Base-by-base conservation (phyloP, 2,113 vertebrate genomes). In the Acanthochromis polyacanthus region DNA sequence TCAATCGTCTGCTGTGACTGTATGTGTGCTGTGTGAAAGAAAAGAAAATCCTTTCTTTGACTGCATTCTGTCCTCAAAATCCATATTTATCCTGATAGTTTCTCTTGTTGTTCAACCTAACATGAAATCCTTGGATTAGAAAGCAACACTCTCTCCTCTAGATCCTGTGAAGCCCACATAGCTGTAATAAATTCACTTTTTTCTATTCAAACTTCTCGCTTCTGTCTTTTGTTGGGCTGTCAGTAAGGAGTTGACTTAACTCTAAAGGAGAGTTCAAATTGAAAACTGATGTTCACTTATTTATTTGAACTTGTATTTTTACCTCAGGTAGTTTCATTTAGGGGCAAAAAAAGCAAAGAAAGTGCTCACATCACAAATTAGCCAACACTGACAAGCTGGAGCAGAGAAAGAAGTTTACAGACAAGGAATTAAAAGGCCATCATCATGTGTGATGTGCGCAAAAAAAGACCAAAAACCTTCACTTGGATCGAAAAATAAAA, bases 91-190 rank as follows among this genome's bases (percentile, higher is more conserved):
- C 56, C 20, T 19, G 12, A 32, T 28, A 20, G 20, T 38, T 68
- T 53, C 15, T 53, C 32, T 43, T 43, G 19, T 46, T 65, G 23
- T 55, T 71, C 38, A 38, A 45, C 30, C n/a, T 17, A 3, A 16
- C 19, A 14, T 70, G 12, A 73, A 80, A 55, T 70, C 11, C 30
- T 57, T 19, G 2, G 15, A 57, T 64, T 38, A 52, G 59, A 66
- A 50, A 65, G 28, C 5, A 68, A 12, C 51, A 55, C 22, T 53
- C 19, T 45, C 14, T 20, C 2, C n/a, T 50, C 45, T 15, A 30
- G 32, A 2, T 43, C 12, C 40, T 3, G 12, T 43, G 11, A 43
- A 43, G 8, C 14, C 40, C 3, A 15, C 12, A 3, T 28, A 40
- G 5, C 52, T 45, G 30, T 50, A 51, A 61, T 62, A 43, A 61